These are phyloP conservation scores for Enteromius anoplus DNA, from an alignment of 2,797 vertebrate genomes.

Conservation along the genomic window DNA sequence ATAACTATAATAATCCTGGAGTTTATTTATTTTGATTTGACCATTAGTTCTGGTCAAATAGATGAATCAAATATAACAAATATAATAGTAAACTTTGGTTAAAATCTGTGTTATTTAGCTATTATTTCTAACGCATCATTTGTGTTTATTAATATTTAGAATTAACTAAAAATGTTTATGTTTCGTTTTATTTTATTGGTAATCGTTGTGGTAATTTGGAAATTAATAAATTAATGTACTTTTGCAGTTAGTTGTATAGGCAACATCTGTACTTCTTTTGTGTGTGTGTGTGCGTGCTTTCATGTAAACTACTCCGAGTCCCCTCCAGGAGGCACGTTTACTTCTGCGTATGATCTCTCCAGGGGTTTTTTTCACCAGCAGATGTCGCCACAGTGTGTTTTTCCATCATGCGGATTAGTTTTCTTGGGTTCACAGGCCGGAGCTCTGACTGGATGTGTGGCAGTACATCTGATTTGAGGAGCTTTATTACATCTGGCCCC, in stretches of 20 bases:
- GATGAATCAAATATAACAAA: too few relatives aligned
- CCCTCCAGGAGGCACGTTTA: not conserved
- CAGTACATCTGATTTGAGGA: conserved; percentile 21
- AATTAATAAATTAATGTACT: too few relatives aligned
- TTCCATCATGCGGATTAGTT: not conserved
- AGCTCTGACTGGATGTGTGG: conserved; percentile 8
- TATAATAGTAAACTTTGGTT: too few relatives aligned
- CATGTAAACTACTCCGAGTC: not conserved
- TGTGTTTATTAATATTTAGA: too few relatives aligned
- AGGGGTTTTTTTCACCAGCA: conserved; percentile 61
- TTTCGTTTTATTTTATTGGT: too few relatives aligned
- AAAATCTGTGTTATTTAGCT: too few relatives aligned
- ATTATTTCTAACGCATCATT: not conserved
- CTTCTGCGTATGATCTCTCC: not conserved
- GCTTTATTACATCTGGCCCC: not conserved
- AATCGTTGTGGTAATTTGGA: too few relatives aligned
- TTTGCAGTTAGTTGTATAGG: too few relatives aligned
- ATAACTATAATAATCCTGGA: not conserved
- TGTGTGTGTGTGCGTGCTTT: too few relatives aligned
- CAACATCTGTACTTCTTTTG: too few relatives aligned
- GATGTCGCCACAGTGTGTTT: conserved; percentile 61
- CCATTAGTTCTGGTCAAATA: too few relatives aligned
- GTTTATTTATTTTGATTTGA: not conserved
- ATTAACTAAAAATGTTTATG: too few relatives aligned
- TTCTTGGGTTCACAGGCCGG: conserved; percentile 24